Evolutionary conservation across 2,113 vertebrate species (phyloP).

Genomic region (Propithecus coquereli): DNA sequence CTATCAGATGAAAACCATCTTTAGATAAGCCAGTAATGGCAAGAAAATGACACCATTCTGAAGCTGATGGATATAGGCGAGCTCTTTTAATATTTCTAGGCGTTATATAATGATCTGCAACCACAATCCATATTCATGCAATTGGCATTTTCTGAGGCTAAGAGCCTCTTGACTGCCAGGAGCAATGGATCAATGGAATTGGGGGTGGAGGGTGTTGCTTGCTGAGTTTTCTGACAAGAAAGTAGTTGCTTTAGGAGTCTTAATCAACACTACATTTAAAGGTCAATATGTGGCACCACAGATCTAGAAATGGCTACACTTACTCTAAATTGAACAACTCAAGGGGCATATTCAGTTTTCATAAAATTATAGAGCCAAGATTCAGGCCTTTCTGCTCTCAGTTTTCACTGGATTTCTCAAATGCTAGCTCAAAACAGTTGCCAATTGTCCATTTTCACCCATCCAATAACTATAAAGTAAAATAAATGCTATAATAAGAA

Average conservation of each 20-base stretch:
- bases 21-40: not conserved
- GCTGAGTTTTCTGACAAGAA: constrained; percentile 17
- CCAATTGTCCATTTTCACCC: not conserved
- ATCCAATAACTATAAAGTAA: not conserved
- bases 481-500: not conserved
- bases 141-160: not conserved
- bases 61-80: not conserved
- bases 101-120: not conserved
- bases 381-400: not conserved
- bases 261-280: not conserved
- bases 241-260: not conserved
- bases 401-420: not conserved
- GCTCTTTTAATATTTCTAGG: not conserved
- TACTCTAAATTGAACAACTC: not conserved
- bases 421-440: not conserved
- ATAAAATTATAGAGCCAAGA: not conserved
- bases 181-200: not conserved
- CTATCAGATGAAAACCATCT: not conserved
- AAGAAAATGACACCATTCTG: not conserved
- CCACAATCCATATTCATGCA: not conserved
- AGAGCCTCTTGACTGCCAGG: not conserved
- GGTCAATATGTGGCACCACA: not conserved
- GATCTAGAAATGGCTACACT: not conserved
- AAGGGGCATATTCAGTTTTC: not conserved
- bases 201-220: not conserved